phyloP scores from a whole-genome alignment of 2,888 invertebrate species.

The Coelopa pilipes region DNA sequence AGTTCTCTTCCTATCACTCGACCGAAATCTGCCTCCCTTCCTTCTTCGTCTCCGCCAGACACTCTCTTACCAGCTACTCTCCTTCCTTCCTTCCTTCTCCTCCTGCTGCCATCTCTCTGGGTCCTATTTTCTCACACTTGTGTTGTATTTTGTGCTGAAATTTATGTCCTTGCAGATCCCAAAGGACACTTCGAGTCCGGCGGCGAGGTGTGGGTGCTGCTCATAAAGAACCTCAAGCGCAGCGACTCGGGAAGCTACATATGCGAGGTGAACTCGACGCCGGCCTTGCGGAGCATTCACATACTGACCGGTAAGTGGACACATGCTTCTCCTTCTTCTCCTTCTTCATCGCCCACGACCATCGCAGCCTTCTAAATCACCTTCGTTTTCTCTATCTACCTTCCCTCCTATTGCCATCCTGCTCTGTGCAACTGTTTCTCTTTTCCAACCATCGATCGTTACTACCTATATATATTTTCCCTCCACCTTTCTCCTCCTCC shows the following conservation, averaged over 20 bases:
- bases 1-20: too few relatives aligned
- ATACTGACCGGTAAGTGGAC: conserved; percentile 75
- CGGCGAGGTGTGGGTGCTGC: conserved; percentile 87
- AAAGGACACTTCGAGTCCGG: conserved; percentile 67
- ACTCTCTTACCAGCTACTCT: not conserved
- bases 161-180: conserved; percentile 53
- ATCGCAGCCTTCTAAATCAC: not conserved
- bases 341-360: not conserved
- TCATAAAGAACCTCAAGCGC: conserved; percentile 76
- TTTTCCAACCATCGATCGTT: too few relatives aligned
- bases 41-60: not conserved
- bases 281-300: conserved; percentile 82
- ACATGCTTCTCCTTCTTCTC: not conserved
- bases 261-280: conserved; percentile 85
- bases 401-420: too few relatives aligned
- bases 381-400: too few relatives aligned
- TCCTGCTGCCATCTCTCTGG: too few relatives aligned
- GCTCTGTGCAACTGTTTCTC: too few relatives aligned
- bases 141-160: not conserved
- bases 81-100: not conserved
- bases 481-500: too few relatives aligned
- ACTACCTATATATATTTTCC: too few relatives aligned
- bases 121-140: too few relatives aligned
- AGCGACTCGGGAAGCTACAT: conserved; percentile 83
- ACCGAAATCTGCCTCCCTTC: too few relatives aligned